phyloP scores from a whole-genome alignment of 1,140 invertebrate genomes.

The Drosophila murphyi region DNA sequence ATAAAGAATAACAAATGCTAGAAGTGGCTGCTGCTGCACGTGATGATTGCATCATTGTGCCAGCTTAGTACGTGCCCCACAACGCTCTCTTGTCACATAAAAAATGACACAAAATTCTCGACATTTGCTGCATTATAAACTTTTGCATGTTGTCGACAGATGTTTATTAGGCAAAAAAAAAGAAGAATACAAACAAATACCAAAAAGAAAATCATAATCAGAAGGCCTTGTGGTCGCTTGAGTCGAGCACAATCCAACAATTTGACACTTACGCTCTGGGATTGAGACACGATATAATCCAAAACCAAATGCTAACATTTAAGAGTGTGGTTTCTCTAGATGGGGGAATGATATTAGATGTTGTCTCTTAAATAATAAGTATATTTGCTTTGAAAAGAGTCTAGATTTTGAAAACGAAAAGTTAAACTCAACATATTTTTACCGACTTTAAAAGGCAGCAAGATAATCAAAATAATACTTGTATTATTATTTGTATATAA shows the following conservation, averaged over 20 bases:
- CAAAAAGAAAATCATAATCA: conserved; percentile 11
- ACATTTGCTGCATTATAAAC: conserved; percentile 63
- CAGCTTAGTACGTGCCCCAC: conserved; percentile 79
- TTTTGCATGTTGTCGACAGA: conserved; percentile 61
- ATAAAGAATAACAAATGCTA: conserved; percentile 55
- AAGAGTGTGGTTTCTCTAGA: conserved; percentile 15
- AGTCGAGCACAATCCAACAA: conserved; percentile 31
- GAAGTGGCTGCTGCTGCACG: conserved; percentile 58
- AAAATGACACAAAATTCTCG: conserved; percentile 76
- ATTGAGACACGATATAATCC: conserved; percentile 15
- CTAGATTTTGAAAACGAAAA: too few species aligned
- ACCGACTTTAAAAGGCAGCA: too few species aligned
- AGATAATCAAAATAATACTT: too few species aligned
- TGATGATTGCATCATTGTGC: conserved; percentile 83
- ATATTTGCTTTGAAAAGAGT: too few species aligned
- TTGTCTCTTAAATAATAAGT: not conserved
- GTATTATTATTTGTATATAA: too few species aligned
- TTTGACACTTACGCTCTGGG: conserved; percentile 56
- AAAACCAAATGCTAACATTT: conserved; percentile 23
- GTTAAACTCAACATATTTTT: too few species aligned
- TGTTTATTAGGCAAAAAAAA: conserved; percentile 26
- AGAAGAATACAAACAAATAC: conserved; percentile 1
- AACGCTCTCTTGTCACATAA: conserved; percentile 71
- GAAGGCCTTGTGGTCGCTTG: conserved; percentile 54
- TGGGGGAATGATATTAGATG: conserved; percentile 6